These are phyloP conservation scores for Saccopteryx leptura DNA, from an alignment of 2,113 vertebrate genomes.

Conservation along the genomic window DNA sequence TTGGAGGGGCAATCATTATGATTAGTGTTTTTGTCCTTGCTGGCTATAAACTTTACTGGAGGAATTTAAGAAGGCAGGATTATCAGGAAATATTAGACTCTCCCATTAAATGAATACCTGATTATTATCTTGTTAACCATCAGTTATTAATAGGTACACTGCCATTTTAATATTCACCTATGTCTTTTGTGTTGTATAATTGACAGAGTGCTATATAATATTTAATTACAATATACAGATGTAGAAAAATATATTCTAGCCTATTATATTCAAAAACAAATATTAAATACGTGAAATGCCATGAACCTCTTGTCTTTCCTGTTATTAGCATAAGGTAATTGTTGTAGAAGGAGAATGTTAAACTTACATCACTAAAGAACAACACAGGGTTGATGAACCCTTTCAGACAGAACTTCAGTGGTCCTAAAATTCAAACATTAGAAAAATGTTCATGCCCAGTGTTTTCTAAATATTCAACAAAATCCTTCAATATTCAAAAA, in stretches of 20 bases:
- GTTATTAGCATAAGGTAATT: constrained; percentile 45
- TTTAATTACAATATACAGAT: constrained; percentile 64
- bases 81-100: constrained; percentile 98
- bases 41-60: constrained; percentile 95
- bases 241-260: constrained; percentile 73
- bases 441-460: neutral
- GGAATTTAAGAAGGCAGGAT: constrained; percentile 93
- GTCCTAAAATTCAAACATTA: constrained; percentile 52
- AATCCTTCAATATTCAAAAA: constrained; percentile 48
- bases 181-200: constrained; percentile 64
- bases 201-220: constrained; percentile 75
- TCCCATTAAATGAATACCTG: constrained; percentile 93
- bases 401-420: constrained; percentile 48
- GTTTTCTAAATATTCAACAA: constrained; percentile 53
- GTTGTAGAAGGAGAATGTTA: constrained; percentile 51
- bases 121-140: constrained; percentile 44
- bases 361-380: constrained; percentile 28
- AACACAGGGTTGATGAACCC: neutral
- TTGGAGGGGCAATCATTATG: constrained; percentile 96
- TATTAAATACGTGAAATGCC: constrained; percentile 64
- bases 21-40: constrained; percentile 96
- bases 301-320: neutral
- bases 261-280: constrained; percentile 15
- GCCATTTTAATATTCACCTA: constrained; percentile 71
- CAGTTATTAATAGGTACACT: constrained; percentile 59